Evolutionary conservation across 2,113 vertebrate species (phyloP), one percentile per base, ranked within the genome.

Genomic region (Catharus fuscescens): DNA sequence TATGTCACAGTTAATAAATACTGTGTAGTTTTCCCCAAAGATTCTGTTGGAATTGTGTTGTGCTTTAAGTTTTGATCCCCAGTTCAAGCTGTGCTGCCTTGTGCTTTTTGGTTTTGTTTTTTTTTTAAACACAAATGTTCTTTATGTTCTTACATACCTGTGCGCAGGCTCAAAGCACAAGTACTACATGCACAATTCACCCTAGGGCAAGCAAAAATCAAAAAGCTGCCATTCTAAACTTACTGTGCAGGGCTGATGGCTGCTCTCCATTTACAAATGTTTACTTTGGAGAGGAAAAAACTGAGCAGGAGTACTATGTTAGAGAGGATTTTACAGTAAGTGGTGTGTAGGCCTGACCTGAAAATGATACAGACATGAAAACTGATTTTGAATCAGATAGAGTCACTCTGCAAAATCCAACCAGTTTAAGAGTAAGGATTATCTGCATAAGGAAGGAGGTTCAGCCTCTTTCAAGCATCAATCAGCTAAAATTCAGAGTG

Each of bases 401-500:
- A 69, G 31, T 65, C 0, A 0, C 44, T 64, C 61, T 86, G 50
- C 24, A 84, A 94, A 89, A 82, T 50, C 53, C 80, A 79, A 48
- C 78, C 52, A 71, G 54, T 90, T 85, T 90, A 64, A 69, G 50
- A 70, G 17, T 71, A 62, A 90, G 90, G 80, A 94, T 84, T 86
- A 93, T 95, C 73, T 91, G 28, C 32, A 56, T 21, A 32, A 94
- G 54, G 48, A 92, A 88, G 38, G 34, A 77, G 60, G 11, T 40
- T 85, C 78, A 80, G 77, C 48, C 83, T 93, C 60, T 76, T 91
- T 88, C 38, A 92, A 74, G 67, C 90, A 92, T 69, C 90, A 90
- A 90, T 93, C 90, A 91, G 38, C 64, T 91, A 81, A 84, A 96
- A 96, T 61, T 94, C 78, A 94, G 45, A 74, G 44, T 14, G 4